phyloP scores from a whole-genome alignment of 2,113 vertebrate genomes.

The Chascanopsetta lugubris region DNA sequence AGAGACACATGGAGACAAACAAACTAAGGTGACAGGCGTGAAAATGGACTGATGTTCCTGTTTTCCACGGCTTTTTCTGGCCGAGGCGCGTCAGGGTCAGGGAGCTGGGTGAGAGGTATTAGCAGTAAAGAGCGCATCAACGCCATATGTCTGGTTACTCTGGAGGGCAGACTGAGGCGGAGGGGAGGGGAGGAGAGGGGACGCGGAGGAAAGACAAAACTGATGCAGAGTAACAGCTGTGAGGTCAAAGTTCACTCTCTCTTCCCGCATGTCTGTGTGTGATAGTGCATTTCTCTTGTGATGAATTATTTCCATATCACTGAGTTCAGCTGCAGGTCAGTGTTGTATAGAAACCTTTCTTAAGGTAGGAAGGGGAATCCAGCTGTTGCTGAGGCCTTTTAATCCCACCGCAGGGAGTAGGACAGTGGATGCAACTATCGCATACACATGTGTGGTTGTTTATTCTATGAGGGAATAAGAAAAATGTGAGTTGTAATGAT shows the following conservation, averaged over 20 bases:
- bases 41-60: constrained; percentile 27
- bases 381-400: not conserved
- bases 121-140: not conserved
- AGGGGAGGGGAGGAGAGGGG: not conserved
- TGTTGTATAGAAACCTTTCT: constrained; percentile 18
- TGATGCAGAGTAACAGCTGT: constrained; percentile 19
- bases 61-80: constrained; percentile 13
- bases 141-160: not conserved
- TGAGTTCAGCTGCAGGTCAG: constrained; percentile 37
- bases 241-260: constrained; percentile 31
- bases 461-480: not conserved
- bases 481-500: not conserved
- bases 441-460: not conserved
- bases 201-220: constrained; percentile 19
- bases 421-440: not conserved
- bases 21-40: not conserved
- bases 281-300: not conserved
- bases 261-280: not conserved
- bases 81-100: constrained; percentile 6
- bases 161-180: not conserved
- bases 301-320: constrained; percentile 19
- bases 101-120: constrained; percentile 8
- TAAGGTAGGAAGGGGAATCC: constrained; percentile 21
- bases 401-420: not conserved
- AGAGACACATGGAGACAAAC: not conserved